Percentiles rank a stretch among this genome's conserved stretches.
These are phyloP conservation scores for Eulacestoma nigropectus DNA, from an alignment of 2,113 vertebrate genomes.

Conservation along the genomic window DNA sequence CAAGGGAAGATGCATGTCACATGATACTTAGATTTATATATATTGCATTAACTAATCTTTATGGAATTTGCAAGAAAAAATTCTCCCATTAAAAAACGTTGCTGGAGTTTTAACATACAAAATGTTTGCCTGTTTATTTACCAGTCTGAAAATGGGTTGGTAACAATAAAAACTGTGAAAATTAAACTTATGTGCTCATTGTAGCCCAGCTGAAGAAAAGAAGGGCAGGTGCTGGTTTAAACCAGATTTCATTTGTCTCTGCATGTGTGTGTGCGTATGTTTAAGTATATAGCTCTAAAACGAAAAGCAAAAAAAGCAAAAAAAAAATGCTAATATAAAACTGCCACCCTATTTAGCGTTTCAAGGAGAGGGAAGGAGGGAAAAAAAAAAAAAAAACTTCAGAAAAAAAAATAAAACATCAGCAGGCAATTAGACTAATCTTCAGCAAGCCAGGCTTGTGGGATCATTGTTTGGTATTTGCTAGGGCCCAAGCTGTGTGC, in stretches of 20 bases:
- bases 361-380: slow-evolving; percentile 40
- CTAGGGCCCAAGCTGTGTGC: slow-evolving; percentile 95
- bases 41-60: not conserved
- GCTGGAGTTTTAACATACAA: not conserved
- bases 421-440: slow-evolving; percentile 99
- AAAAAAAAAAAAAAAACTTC: slow-evolving; percentile 66
- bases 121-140: not conserved
- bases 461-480: slow-evolving; percentile 97
- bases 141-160: not conserved
- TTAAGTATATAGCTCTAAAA: slow-evolving; percentile 1
- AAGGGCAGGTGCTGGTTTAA: slow-evolving; percentile 22
- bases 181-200: not conserved
- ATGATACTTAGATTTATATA: not conserved
- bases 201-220: not conserved
- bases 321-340: slow-evolving; percentile 49
- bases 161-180: not conserved
- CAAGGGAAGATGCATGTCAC: not conserved
- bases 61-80: not conserved
- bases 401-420: slow-evolving; percentile 95
- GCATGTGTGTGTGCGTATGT: not conserved
- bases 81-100: not conserved
- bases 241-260: not conserved
- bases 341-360: slow-evolving; percentile 46
- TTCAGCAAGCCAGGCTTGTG: slow-evolving; percentile 88
- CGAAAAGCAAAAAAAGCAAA: not conserved